Evolutionary conservation across 1,140 invertebrate species (phyloP), one percentile per base, ranked within the genome.

Genomic region (Ceratosolen fusciceps): DNA sequence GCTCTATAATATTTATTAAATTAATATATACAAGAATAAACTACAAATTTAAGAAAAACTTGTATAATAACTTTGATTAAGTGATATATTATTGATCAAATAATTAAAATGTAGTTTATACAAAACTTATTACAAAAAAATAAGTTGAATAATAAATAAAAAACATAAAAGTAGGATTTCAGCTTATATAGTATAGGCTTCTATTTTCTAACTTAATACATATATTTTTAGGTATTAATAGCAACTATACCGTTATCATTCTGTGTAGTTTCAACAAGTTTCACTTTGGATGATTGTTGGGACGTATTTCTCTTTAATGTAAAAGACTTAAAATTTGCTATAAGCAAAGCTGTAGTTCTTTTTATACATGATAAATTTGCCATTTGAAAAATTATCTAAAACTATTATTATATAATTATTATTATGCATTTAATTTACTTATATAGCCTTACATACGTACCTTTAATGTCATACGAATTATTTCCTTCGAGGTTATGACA

Each of bases 221-320:
- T n/a, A n/a, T n/a, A n/a, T n/a, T n/a, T n/a, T n/a, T n/a, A n/a
- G n/a, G n/a, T n/a, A n/a, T n/a, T n/a, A n/a, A n/a, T n/a, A n/a
- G n/a, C n/a, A n/a, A n/a, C n/a, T 60, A 71, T 76, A 90, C 89
- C 88, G 82, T 82, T 87, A 26, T 87, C 84, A 80, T 88, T 85
- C 43, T 84, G 74, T 29, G 79, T 76, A 10, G 85, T 78, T 79
- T 89, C 86, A 34, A 90, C 77, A 0, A 89, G 37, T 72, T 86
- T 88, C 1, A 81, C 54, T 80, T 85, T 82, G 26, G 74, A 76
- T 16, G 79, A 39, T 49, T 76, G 65, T 34, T 24, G 65, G 0
- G 72, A 60, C 10, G 58, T 72, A 39, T 83, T 86, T 58, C 56
- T 81, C 71, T 67, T 80, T 19, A 67, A 19, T 19, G 78, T 31